Evolutionary conservation across 2,888 invertebrate species (phyloP).

Genomic region (Plagodis dolabraria): DNA sequence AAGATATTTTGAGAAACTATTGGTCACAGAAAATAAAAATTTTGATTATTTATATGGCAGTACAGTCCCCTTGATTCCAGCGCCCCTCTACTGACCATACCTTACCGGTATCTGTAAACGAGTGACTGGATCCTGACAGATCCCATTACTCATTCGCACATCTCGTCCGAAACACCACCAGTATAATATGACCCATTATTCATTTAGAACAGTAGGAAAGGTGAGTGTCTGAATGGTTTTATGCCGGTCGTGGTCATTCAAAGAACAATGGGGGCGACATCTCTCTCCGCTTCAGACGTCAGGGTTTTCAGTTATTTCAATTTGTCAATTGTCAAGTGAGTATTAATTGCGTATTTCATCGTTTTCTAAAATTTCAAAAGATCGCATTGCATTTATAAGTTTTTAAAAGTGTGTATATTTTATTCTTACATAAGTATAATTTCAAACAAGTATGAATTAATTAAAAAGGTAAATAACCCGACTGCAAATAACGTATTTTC

Average conservation of each 20-base stretch:
- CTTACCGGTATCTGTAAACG: conserved; percentile 19
- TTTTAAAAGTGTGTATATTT: too few relatives aligned
- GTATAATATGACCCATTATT: conserved; percentile 30
- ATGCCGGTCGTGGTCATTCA: conserved; percentile 35
- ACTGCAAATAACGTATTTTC: too few relatives aligned
- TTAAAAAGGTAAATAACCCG: too few relatives aligned
- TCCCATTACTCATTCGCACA: conserved; percentile 50
- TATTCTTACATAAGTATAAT: too few relatives aligned
- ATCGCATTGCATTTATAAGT: too few relatives aligned
- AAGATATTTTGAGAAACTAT: too few relatives aligned
- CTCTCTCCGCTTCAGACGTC: conserved; percentile 31
- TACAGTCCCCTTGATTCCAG: too few relatives aligned
- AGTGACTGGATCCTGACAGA: conserved; percentile 39
- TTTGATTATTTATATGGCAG: too few relatives aligned
- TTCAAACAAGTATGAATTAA: too few relatives aligned
- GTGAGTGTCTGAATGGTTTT: conserved; percentile 44
- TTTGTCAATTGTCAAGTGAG: conserved; percentile 35
- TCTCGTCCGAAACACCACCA: conserved; percentile 40
- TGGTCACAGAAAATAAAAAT: too few relatives aligned
- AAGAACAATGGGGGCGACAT: conserved; percentile 46
- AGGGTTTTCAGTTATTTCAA: conserved; percentile 27
- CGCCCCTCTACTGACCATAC: background rate
- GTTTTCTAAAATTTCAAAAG: too few relatives aligned
- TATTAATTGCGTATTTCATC: conserved; percentile 14
- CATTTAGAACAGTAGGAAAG: conserved; percentile 19